Evolutionary conservation across 2,113 vertebrate species (phyloP), one percentile per base, ranked within the genome.

Genomic region (Ameiurus melas): DNA sequence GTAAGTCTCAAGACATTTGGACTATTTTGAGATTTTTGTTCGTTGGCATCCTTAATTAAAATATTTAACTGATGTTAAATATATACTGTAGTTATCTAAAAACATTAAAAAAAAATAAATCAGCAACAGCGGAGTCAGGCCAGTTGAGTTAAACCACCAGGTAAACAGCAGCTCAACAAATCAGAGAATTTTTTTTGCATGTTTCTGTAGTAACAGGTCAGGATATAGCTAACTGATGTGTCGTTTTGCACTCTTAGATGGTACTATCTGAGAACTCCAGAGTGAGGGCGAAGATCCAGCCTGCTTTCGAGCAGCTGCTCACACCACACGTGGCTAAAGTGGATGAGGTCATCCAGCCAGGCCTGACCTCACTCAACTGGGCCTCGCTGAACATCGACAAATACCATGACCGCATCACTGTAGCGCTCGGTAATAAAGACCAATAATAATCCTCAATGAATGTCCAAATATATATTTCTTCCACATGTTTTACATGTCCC

Each of bases 361-460:
- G 98, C 66, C 90, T 99, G 88, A 94, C 93, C 2, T 94, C 94
- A 4, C 92, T 99, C 68, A 98, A 93, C 88, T 99, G 98, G 98
- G 96, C 95, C 3, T 99, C 98, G 6, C 90, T 98, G 89, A 97
- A 97, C 92, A 97, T 97, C 86, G 96, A 97, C 77, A 95, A 93
- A 16, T 99, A 97, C 89, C 92, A 99, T 47, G 91, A 93, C 88
- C 90, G 68, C 0, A 93, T 97, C 79, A 95, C 95, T 89, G 89
- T 92, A 68, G 96, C 96, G 78, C 94, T 99, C 51, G 94, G 98
- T 99, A 93, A 95, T 94, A 91, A 90, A 58, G 85, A 62, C n/a
- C 36, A n/a, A 13, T 13, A 14, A 33, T 57, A 36, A 36, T 12
- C 30, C 33, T 62, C 55, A 43, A 27, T 20, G 20, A 81, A 79